These are phyloP conservation scores for Neolamprologus toae DNA, from an alignment of 2,113 vertebrate genomes.

Conservation along the genomic window DNA sequence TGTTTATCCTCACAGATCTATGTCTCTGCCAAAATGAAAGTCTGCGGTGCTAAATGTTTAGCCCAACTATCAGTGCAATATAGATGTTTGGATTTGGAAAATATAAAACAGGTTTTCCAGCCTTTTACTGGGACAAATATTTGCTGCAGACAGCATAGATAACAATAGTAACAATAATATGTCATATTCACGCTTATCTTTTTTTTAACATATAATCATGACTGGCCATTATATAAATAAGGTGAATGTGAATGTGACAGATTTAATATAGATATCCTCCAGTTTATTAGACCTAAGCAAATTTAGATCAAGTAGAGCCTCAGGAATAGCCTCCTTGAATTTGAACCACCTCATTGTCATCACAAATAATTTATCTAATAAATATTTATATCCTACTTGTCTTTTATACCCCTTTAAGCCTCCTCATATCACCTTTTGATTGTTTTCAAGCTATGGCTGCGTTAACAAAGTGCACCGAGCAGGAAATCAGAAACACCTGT, in stretches of 20 bases:
- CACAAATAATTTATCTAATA: neutral
- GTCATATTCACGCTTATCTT: neutral
- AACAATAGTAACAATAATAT: neutral
- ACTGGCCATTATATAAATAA: neutral
- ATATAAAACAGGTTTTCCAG: neutral
- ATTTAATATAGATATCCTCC: neutral
- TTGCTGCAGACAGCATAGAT: neutral
- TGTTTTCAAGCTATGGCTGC: constrained; percentile 6
- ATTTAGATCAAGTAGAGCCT: neutral
- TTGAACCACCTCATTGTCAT: neutral
- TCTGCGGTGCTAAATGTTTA: neutral
- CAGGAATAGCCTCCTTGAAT: neutral
- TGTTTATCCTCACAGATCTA: neutral
- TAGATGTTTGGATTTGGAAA: neutral
- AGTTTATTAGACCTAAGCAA: neutral
- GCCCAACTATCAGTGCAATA: neutral
- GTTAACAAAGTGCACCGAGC: neutral
- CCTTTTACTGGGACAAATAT: neutral
- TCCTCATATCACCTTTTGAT: constrained; percentile 29
- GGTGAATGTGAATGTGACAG: neutral
- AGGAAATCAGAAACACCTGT: constrained; percentile 16
- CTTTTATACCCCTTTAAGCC: neutral
- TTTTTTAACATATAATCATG: neutral
- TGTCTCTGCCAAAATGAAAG: neutral
- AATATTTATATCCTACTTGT: constrained; percentile 12